Evolutionary conservation across 2,797 vertebrate species (phyloP), one percentile per base, ranked within the genome.

Genomic region (Todus mexicanus): DNA sequence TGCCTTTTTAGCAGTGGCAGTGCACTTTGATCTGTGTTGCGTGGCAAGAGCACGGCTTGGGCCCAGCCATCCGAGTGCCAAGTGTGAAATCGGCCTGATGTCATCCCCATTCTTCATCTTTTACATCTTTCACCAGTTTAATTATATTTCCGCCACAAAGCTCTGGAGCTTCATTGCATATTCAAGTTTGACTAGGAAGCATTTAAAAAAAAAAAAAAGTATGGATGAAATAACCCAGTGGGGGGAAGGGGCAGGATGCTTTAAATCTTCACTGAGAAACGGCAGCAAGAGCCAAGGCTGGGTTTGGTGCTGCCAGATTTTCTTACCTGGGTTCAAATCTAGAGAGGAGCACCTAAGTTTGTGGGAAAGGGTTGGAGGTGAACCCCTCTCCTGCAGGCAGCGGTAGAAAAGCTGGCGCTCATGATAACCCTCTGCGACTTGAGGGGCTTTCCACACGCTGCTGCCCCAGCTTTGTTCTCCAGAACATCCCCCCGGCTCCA

Each of bases 41-140:
- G 96, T 98, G 97, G 98, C 98, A 95, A 98, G 98, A 98, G 97
- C 98, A 94, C 95, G 98, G 98, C 98, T 98, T 98, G 98, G 98
- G 98, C 98, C 98, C 90, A 97, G 98, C 98, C 98, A 98, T 98
- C 98, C 98, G 95, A 98, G 98, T 98, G 98, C 98, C 94, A 98
- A 98, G 98, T 99, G 99, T 99, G 99, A 99, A 99, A 99, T 99
- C 98, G 97, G 98, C 98, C 99, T 99, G 99, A 99, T 99, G 99
- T 99, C 98, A 99, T 99, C 98, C 98, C 98, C 97, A 98, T 98
- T 98, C 99, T 99, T 98, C 98, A 98, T 98, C 98, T 98, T 98
- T 98, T 97, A 98, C 98, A 98, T 98, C 98, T 98, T 98, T 98
- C 98, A 98, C 98, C 97, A 98, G 98, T 98, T 98, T 99, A 99